Percentiles rank a stretch among this genome's conserved stretches.
Evolutionary conservation across 1,140 invertebrate species (phyloP).

Genomic region (Sipha flava): DNA sequence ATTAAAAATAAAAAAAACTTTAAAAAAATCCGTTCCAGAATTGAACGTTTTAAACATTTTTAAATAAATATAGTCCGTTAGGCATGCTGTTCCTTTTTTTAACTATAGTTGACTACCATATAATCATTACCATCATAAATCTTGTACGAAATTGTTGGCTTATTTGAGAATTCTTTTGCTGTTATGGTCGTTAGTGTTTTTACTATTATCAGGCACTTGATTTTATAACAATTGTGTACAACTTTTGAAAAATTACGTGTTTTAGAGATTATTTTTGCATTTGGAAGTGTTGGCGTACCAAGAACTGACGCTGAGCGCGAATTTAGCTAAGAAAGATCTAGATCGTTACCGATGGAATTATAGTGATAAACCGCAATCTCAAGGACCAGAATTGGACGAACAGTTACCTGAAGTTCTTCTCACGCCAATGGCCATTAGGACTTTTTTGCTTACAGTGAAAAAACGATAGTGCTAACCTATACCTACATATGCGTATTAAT

Average conservation of each 20-base stretch:
- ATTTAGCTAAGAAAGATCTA: slow-evolving; percentile 26
- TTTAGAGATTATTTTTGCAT: slow-evolving; percentile 35
- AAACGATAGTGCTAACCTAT: background rate
- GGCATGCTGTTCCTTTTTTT: no score
- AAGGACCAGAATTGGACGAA: background rate
- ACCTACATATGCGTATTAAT: background rate
- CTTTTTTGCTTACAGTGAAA: slow-evolving; percentile 35
- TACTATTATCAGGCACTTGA: no score
- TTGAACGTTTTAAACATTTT: no score
- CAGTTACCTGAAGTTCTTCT: slow-evolving; percentile 8
- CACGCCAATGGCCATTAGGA: slow-evolving; percentile 36
- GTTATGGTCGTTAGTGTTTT: no score
- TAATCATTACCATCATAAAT: no score
- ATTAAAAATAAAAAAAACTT: no score
- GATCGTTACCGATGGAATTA: slow-evolving; percentile 34
- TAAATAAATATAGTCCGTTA: no score
- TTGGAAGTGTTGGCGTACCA: slow-evolving; percentile 31
- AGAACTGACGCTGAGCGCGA: slow-evolving; percentile 35
- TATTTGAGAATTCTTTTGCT: background rate
- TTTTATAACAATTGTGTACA: no score
- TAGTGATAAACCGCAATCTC: slow-evolving; percentile 17
- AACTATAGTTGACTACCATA: no score
- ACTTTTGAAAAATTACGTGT: background rate
- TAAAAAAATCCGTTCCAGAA: no score
- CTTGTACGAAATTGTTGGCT: background rate